These are phyloP conservation scores for Crematogaster levior DNA, from an alignment of 2,888 invertebrate species.

Conservation along the genomic window DNA sequence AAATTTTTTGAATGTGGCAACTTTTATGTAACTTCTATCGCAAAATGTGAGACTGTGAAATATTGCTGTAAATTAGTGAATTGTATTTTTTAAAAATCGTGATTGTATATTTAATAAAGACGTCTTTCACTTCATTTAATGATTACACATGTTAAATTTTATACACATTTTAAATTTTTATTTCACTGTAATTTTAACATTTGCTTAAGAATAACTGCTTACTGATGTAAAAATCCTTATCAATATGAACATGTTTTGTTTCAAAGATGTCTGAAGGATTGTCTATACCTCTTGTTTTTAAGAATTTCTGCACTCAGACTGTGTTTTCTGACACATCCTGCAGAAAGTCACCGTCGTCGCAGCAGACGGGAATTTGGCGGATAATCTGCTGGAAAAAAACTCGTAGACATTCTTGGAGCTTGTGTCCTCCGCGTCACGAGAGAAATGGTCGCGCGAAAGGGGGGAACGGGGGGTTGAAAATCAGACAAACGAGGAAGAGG, in stretches of 20 bases:
- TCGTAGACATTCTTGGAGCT: not conserved
- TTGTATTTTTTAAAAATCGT: not conserved
- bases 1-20: not conserved
- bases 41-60: not conserved
- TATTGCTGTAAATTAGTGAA: not conserved
- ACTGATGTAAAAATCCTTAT: not conserved
- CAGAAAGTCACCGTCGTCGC: not conserved
- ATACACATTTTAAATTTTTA: not conserved
- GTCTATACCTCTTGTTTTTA: not conserved
- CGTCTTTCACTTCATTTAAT: not conserved
- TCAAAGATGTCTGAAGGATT: not conserved
- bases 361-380: slow-evolving; percentile 12
- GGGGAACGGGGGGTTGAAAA: slow-evolving; percentile 24
- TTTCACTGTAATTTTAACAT: not conserved
- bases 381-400: slow-evolving; percentile 29
- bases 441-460: slow-evolving; percentile 52
- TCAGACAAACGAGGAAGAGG: slow-evolving; percentile 36
- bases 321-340: not conserved
- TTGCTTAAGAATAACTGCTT: not conserved
- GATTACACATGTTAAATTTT: too few relatives aligned
- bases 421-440: slow-evolving; percentile 46
- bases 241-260: not conserved
- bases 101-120: not conserved
- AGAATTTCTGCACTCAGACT: not conserved
- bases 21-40: not conserved